Conservation (phyloP, 1,140 invertebrate genomes). For the Drosophila albomicans region DNA sequence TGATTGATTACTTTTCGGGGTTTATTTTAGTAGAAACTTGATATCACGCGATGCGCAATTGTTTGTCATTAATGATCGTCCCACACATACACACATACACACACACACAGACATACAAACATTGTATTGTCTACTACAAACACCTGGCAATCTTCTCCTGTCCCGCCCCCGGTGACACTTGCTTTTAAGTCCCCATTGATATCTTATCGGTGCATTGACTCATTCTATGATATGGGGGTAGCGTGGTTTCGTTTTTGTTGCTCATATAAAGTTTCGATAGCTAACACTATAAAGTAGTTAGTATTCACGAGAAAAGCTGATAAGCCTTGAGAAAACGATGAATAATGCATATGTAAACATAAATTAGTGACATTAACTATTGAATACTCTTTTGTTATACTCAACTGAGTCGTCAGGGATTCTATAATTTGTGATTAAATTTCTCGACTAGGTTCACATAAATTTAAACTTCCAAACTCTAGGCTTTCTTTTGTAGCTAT, state of each 20-base stretch:
- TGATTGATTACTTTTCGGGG: conserved; percentile 6
- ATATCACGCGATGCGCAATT: conserved; percentile 22
- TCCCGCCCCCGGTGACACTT: background rate
- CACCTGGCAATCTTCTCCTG: background rate
- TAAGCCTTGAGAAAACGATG: background rate
- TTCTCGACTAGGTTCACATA: background rate
- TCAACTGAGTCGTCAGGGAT: background rate
- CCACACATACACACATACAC: background rate
- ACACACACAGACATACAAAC: background rate
- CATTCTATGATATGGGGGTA: conserved; percentile 29
- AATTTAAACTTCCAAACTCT: background rate
- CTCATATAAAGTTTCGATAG: background rate
- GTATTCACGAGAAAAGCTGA: background rate
- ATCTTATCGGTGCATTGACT: conserved; percentile 25
- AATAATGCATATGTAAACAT: background rate
- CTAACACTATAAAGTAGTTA: conserved; percentile 1
- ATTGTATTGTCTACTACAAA: background rate
- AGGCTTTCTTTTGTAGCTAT: background rate
- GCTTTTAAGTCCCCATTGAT: background rate
- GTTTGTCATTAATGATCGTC: conserved; percentile 19
- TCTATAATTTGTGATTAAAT: background rate
- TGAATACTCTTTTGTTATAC: background rate
- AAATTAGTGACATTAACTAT: background rate
- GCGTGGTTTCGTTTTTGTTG: background rate
- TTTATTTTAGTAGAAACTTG: background rate